A percentile compares a stretch with the other conserved stretches of the same genome.
Conservation (phyloP, 1,140 invertebrate genomes). For the Pseudomyrmex sp. region DNA sequence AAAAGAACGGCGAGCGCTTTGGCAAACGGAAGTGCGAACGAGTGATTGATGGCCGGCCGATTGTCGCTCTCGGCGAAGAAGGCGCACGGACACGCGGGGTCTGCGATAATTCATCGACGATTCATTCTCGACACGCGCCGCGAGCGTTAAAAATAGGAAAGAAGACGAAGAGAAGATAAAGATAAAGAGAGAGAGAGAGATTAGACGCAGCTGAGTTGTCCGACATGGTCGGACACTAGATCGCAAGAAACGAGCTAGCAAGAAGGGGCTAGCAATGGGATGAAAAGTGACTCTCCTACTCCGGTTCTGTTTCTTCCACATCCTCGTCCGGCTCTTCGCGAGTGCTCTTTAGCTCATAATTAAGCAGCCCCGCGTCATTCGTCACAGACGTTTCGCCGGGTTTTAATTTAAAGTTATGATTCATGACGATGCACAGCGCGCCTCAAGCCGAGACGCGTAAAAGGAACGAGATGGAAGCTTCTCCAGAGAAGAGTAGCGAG, state of each 20-base stretch:
- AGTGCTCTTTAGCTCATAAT: constrained; percentile 55
- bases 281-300: constrained; percentile 45
- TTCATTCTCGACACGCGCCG: constrained; percentile 57
- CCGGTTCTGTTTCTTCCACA: not conserved
- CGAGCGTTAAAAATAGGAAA: constrained; percentile 69
- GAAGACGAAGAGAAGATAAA: not conserved
- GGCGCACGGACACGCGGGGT: constrained; percentile 20
- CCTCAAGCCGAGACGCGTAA: not conserved
- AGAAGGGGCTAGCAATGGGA: constrained; percentile 27
- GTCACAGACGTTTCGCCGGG: constrained; percentile 47
- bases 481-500: not conserved
- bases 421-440: constrained; percentile 43
- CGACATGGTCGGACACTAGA: constrained; percentile 57
- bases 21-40: constrained; percentile 59
- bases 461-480: not conserved
- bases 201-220: constrained; percentile 54
- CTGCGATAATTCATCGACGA: constrained; percentile 65
- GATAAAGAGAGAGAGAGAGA: constrained; percentile 43
- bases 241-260: constrained; percentile 52
- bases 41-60: constrained; percentile 69
- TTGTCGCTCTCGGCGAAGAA: constrained; percentile 45
- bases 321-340: not conserved
- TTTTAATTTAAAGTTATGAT: constrained; percentile 70
- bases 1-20: not conserved
- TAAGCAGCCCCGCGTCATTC: constrained; percentile 61